These are phyloP conservation scores for Poeciliopsis retropinna DNA, from an alignment of 2,113 vertebrate genomes.

Conservation along the genomic window DNA sequence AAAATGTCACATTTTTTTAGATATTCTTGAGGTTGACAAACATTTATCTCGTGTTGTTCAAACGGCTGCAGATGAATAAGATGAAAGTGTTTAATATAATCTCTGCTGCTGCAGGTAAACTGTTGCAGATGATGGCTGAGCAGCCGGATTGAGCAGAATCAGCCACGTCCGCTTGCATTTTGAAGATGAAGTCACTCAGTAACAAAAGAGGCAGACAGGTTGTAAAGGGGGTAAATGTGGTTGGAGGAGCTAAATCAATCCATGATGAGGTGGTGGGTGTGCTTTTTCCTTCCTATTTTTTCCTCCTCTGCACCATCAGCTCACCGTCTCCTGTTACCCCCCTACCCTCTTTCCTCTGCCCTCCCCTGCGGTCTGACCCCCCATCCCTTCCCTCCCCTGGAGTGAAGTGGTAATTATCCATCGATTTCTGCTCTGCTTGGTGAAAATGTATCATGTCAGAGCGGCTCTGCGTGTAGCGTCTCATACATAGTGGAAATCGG, in stretches of 20 bases:
- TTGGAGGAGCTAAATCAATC: conserved; percentile 52
- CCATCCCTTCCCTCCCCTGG: neutral
- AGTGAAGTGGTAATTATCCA: conserved; percentile 58
- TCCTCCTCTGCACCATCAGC: conserved; percentile 1
- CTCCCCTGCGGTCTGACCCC: neutral
- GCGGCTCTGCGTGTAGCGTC: neutral
- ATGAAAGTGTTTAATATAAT: neutral
- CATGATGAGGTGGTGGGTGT: conserved; percentile 30
- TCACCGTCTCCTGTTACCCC: conserved; percentile 29
- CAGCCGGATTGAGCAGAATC: neutral
- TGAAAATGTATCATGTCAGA: conserved; percentile 39
- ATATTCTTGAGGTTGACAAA: too few species aligned
- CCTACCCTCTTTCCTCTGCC: neutral
- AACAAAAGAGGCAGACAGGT: conserved; percentile 10
- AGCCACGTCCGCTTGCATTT: too few species aligned
- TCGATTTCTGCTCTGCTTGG: conserved; percentile 50
- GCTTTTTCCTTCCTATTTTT: conserved; percentile 18
- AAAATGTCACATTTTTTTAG: too few species aligned
- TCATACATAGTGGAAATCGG: neutral
- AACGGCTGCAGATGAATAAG: too few species aligned
- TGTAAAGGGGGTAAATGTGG: conserved; percentile 33
- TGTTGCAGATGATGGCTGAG: neutral
- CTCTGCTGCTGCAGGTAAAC: neutral
- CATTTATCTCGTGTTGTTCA: too few species aligned
- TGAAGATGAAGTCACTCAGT: neutral